Evolutionary conservation across 2,113 vertebrate genomes (phyloP).

Genomic region (Amblyopsis rosae): DNA sequence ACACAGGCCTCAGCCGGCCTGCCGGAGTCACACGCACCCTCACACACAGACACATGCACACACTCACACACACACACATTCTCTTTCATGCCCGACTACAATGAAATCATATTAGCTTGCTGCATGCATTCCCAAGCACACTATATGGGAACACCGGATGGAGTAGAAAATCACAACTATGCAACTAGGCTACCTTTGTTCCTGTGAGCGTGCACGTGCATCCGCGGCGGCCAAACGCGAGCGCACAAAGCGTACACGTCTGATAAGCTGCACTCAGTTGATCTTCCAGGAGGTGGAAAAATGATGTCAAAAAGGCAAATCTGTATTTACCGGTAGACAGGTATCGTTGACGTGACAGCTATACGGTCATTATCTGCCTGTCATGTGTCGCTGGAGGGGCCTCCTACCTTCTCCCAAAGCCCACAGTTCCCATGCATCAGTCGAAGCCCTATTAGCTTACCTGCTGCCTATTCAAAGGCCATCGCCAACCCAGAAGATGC

Average conservation of each 20-base stretch:
- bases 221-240: not conserved
- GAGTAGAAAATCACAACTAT: conserved; percentile 76
- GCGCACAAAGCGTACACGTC: not conserved
- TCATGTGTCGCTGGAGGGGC: conserved; percentile 78
- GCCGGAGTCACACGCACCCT: conserved; percentile 43
- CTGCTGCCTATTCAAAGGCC: conserved; percentile 83
- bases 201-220: not conserved
- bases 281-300: conserved; percentile 75
- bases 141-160: conserved; percentile 53
- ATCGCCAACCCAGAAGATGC: conserved; percentile 76
- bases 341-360: conserved; percentile 84
- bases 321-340: conserved; percentile 83
- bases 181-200: conserved; percentile 64
- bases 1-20: conserved; percentile 73
- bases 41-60: conserved; percentile 25
- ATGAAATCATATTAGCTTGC: conserved; percentile 68
- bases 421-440: conserved; percentile 79
- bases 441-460: conserved; percentile 82
- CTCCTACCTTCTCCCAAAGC: conserved; percentile 67
- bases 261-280: conserved; percentile 68
- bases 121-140: conserved; percentile 65
- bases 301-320: conserved; percentile 83
- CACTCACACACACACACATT: conserved; percentile 45
- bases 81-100: conserved; percentile 71
- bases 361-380: conserved; percentile 85